A percentile compares a stretch with the other conserved stretches of the same genome.
Conservation (phyloP, 2,888 invertebrate genomes). For the Bugulina stolonifera region DNA sequence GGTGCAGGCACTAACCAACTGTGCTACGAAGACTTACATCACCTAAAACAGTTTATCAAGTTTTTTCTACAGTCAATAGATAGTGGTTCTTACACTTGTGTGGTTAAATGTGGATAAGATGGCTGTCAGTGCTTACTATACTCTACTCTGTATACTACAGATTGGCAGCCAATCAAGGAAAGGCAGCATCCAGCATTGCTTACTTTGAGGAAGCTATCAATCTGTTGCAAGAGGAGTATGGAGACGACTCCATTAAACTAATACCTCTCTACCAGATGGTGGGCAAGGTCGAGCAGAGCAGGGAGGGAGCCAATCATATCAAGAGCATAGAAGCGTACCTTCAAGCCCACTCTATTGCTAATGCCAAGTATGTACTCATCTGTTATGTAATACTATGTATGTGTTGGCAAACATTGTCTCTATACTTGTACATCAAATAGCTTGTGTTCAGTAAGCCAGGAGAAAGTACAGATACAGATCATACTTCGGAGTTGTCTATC, state of each 20-base stretch:
- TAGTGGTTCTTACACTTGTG: too few species aligned
- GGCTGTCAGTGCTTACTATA: background rate
- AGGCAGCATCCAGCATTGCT: slow-evolving; percentile 40
- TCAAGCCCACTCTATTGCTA: slow-evolving; percentile 49
- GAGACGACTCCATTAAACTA: slow-evolving; percentile 25
- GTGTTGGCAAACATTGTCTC: too few species aligned
- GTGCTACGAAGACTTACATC: too few species aligned
- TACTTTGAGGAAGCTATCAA: slow-evolving; percentile 47
- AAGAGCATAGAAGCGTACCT: slow-evolving; percentile 45
- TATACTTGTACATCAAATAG: too few species aligned
- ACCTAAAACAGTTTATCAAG: too few species aligned
- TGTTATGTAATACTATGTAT: too few species aligned
- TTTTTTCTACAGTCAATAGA: too few species aligned
- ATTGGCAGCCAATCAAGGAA: slow-evolving; percentile 44
- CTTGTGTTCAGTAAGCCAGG: too few species aligned
- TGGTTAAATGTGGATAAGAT: too few species aligned
- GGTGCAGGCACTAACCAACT: too few species aligned
- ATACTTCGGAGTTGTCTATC: too few species aligned
- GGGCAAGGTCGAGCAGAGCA: slow-evolving; percentile 41
- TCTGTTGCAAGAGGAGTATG: slow-evolving; percentile 20
- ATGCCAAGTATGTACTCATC: slow-evolving; percentile 41
- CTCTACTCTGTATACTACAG: slow-evolving; percentile 31
- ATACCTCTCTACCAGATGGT: slow-evolving; percentile 29
- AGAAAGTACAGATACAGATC: too few species aligned
- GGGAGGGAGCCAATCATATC: slow-evolving; percentile 47